phyloP scores from a whole-genome alignment of 2,113 vertebrate genomes.

The Micronycteris hirsuta region DNA sequence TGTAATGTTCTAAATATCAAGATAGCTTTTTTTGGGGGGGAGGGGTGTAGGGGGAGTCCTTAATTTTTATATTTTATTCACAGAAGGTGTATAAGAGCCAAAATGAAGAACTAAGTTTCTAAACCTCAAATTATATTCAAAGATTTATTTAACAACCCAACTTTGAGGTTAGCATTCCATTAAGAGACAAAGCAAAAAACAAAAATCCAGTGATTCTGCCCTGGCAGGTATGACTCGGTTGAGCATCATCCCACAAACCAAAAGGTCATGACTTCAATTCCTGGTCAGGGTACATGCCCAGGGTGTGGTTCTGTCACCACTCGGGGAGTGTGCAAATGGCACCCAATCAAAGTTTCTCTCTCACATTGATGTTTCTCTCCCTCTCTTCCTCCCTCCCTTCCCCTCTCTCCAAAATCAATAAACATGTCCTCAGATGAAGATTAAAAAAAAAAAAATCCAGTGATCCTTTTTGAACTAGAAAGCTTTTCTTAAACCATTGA shows the following conservation, averaged over 20 bases:
- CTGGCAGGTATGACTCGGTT: too few species aligned
- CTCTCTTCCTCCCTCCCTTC: too few species aligned
- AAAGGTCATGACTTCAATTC: too few species aligned
- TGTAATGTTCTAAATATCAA: background rate
- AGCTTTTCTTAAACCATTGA: background rate
- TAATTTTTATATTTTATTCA: constrained; percentile 17
- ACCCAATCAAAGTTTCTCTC: too few species aligned
- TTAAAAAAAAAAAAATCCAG: background rate
- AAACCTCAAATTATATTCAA: constrained; percentile 21
- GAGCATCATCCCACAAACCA: too few species aligned
- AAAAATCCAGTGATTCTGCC: background rate
- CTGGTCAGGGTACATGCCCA: too few species aligned
- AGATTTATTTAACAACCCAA: constrained; percentile 1
- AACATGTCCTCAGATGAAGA: too few species aligned
- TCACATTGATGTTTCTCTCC: too few species aligned
- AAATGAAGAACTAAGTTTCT: constrained; percentile 11
- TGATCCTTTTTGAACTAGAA: constrained; percentile 17
- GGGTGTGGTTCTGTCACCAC: too few species aligned
- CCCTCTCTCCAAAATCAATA: too few species aligned
- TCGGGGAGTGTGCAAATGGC: too few species aligned
- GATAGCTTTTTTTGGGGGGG: fast-evolving
- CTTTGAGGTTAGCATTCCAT: background rate
- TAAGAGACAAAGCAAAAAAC: background rate
- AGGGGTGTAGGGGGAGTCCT: fast-evolving
- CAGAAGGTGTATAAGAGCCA: background rate